A percentile compares a stretch with the other conserved stretches of the same genome.
These are phyloP conservation scores for Sylvilagus floridanus DNA, from an alignment of 2,797 vertebrate species.

Conservation along the genomic window DNA sequence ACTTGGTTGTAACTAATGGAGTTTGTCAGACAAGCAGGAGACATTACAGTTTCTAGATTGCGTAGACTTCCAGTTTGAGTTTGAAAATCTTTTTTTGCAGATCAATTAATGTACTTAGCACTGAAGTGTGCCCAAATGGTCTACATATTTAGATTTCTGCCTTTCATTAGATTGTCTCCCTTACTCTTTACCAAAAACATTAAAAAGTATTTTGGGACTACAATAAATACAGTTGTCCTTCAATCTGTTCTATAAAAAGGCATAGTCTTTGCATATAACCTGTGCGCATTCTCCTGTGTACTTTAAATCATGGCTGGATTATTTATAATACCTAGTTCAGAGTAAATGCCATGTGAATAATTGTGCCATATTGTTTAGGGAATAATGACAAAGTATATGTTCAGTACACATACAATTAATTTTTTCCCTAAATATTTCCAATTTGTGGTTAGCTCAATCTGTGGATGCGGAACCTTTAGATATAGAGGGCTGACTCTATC, in stretches of 20 bases:
- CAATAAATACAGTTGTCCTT: not conserved
- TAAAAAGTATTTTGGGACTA: not conserved
- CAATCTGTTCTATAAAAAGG: too few relatives aligned
- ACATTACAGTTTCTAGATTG: not conserved
- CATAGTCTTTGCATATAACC: too few relatives aligned
- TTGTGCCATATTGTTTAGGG: too few relatives aligned
- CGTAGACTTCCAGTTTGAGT: not conserved
- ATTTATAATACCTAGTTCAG: too few relatives aligned
- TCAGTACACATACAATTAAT: too few relatives aligned
- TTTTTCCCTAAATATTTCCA: too few relatives aligned
- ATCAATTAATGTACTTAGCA: not conserved
- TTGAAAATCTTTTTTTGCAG: not conserved
- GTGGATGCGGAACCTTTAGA: too few relatives aligned
- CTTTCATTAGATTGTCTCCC: not conserved
- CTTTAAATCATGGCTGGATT: too few relatives aligned
- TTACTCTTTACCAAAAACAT: constrained; percentile 38
- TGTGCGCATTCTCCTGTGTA: too few relatives aligned
- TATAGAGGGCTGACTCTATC: not conserved
- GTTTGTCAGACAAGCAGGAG: not conserved
- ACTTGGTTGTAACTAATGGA: not conserved
- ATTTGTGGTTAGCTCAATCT: too few relatives aligned
- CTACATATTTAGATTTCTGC: not conserved
- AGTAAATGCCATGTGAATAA: too few relatives aligned
- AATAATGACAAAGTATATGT: too few relatives aligned
- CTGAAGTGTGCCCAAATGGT: not conserved